A percentile compares a stretch with the other conserved stretches of the same genome.
phyloP scores from a whole-genome alignment of 2,113 vertebrate species.

The Elgaria multicarinata region DNA sequence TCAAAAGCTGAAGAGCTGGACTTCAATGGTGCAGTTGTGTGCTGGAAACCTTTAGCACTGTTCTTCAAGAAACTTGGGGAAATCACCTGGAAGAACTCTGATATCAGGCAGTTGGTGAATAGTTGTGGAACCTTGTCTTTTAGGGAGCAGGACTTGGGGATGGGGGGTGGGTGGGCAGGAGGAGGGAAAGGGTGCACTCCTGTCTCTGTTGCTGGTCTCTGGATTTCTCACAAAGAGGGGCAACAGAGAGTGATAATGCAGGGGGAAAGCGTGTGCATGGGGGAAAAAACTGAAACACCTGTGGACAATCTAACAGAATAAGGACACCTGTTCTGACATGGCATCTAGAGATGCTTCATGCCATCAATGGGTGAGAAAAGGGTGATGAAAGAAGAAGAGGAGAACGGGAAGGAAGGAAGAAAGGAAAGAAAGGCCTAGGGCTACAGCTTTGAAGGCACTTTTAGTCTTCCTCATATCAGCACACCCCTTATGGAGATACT shows the following conservation, averaged over 20 bases:
- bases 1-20: background rate
- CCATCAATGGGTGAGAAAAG: too few relatives aligned
- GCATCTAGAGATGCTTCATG: too few relatives aligned
- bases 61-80: background rate
- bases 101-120: background rate
- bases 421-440: too few relatives aligned
- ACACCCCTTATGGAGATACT: too few relatives aligned
- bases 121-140: background rate
- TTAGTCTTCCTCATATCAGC: too few relatives aligned
- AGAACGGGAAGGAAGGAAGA: too few relatives aligned
- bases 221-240: background rate
- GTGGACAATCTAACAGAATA: background rate
- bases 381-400: too few relatives aligned
- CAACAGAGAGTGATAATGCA: background rate
- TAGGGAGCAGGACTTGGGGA: background rate
- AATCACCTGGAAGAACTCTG: fast-evolving
- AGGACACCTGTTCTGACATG: too few relatives aligned
- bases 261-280: background rate
- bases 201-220: background rate
- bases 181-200: background rate
- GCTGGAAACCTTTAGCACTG: background rate
- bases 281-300: background rate
- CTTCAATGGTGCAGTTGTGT: background rate
- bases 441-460: too few relatives aligned
- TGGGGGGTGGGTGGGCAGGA: too few relatives aligned